Evolutionary conservation across 2,113 vertebrate genomes (phyloP), one percentile per base, ranked within the genome.

Genomic region (Urocitellus parryii): DNA sequence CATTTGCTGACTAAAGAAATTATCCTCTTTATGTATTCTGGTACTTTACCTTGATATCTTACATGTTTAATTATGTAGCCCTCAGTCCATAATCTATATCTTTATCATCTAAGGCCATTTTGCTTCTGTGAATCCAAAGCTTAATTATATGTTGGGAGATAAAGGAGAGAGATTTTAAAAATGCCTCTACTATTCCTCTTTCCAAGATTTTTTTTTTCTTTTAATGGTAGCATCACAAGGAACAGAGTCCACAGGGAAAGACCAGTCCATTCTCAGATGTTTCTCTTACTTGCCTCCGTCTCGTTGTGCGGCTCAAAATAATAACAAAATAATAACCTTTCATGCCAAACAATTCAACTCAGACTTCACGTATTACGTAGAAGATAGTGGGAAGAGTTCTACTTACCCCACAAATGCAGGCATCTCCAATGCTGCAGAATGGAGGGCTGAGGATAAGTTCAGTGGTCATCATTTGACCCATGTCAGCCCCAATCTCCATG

Each of bases 1-100:
- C 98, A 99, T 99, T 99, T 98, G 98, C 98, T 98, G 98, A 98
- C 98, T 98, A 98, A 99, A 98, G 98, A 98, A 98, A 99, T 99
- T 98, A 99, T 98, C 98, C 98, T 98, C 98, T 98, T 98, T 98
- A 98, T 99, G 98, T 98, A 98, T 98, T 98, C 98, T 98, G 98
- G 98, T 99, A 98, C 98, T 99, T 99, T 99, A 99, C 98, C 98
- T 98, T 98, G 98, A 98, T 99, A 98, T 98, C 98, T 98, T 98
- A 98, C 98, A 98, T 97, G 98, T 98, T 98, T 98, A 98, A 98
- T 99, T 98, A 98, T 98, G 98, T 98, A 98, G 98, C 98, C 98
- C 95, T 98, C 58, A 94, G 98, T 98, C 98, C 98, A 98, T 98
- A 98, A 99, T 98, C 98, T 77, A 37, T 91, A 97, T 98, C 80